Evolutionary conservation across 2,113 vertebrate species (phyloP).

Genomic region (Carassius carassius): DNA sequence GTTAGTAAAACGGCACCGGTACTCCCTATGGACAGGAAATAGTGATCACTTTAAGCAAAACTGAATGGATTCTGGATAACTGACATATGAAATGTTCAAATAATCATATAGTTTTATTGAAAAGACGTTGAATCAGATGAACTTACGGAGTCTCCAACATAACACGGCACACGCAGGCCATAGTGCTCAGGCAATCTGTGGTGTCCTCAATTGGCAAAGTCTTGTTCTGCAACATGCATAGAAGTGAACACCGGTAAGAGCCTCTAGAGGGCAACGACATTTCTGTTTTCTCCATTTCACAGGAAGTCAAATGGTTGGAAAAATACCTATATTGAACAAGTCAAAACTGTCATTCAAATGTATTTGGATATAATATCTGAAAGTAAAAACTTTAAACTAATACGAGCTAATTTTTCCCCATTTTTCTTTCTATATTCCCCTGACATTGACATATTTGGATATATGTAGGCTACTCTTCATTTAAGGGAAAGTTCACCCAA

Average conservation of each 20-base stretch:
- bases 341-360: no score
- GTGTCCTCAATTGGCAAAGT: slow-evolving; percentile 93
- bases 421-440: no score
- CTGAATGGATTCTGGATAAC: background rate
- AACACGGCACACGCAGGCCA: slow-evolving; percentile 92
- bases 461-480: background rate
- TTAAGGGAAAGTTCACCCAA: background rate
- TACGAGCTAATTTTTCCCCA: no score
- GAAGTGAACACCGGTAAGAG: background rate
- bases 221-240: slow-evolving; percentile 80
- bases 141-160: slow-evolving; percentile 96
- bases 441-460: background rate
- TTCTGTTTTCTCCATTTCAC: background rate
- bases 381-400: no score
- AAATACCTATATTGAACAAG: background rate
- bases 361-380: no score
- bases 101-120: background rate
- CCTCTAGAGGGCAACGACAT: slow-evolving; percentile 65
- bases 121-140: background rate
- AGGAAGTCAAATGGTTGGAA: background rate
- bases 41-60: background rate
- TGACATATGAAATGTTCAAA: background rate
- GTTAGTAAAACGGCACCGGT: slow-evolving; percentile 91
- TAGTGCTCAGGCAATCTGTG: slow-evolving; percentile 93
- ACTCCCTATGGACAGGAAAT: slow-evolving; percentile 75